Evolutionary conservation across 2,113 vertebrate species (phyloP).

Genomic region (Prietella phreatophila): DNA sequence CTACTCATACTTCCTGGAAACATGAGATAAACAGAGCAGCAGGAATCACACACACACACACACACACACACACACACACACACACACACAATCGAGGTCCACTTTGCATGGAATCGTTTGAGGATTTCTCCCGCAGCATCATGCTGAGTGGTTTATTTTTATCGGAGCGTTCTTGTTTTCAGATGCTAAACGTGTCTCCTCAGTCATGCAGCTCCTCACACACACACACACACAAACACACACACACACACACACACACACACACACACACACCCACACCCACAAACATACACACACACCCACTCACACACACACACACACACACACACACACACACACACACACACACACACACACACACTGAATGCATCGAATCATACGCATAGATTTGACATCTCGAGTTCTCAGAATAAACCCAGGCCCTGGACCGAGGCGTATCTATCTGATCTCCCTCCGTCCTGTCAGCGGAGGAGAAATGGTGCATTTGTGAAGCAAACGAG

Average conservation of each 20-base stretch:
- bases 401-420: slow-evolving; percentile 15
- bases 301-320: background rate
- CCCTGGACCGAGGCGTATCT: background rate
- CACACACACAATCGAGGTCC: background rate
- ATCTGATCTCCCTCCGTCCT: background rate
- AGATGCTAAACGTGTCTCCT: slow-evolving; percentile 27
- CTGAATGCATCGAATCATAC: slow-evolving; percentile 14
- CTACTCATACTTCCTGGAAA: background rate
- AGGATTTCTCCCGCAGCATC: background rate
- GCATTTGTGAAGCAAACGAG: slow-evolving; percentile 22
- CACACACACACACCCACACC: slow-evolving; percentile 17
- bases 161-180: slow-evolving; percentile 38
- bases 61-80: background rate
- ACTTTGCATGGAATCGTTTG: background rate
- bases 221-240: slow-evolving; percentile 18
- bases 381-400: slow-evolving; percentile 35
- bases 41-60: background rate
- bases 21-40: slow-evolving; percentile 2
- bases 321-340: background rate
- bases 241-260: background rate
- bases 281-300: slow-evolving; percentile 6
- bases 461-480: background rate
- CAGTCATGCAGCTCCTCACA: slow-evolving; percentile 7
- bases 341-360: slow-evolving; percentile 1
- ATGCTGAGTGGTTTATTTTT: slow-evolving; percentile 43